These are phyloP conservation scores for Rhodeus uyekii DNA, from an alignment of 2,797 vertebrate species.

Conservation along the genomic window DNA sequence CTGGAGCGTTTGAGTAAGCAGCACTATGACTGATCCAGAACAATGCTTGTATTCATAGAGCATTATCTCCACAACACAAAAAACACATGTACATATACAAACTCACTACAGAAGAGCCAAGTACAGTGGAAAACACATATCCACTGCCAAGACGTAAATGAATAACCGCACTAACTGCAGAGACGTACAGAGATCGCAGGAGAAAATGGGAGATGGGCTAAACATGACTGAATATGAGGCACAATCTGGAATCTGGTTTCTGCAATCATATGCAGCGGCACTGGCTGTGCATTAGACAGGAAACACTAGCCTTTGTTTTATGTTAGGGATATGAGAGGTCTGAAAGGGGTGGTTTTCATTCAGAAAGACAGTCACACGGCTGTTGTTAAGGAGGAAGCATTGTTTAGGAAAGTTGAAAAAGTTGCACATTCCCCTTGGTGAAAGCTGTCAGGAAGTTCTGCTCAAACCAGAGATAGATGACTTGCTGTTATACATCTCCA, in stretches of 20 bases:
- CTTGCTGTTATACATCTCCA: too few species aligned
- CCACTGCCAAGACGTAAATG: neutral
- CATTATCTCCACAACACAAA: constrained; percentile 34
- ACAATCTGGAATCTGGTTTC: constrained; percentile 14
- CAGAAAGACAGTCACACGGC: neutral
- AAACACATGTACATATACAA: constrained; percentile 39
- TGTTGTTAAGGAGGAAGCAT: neutral
- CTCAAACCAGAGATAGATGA: too few species aligned
- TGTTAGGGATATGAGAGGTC: neutral
- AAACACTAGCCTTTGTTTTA: neutral
- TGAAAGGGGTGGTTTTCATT: neutral
- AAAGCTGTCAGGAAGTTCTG: too few species aligned
- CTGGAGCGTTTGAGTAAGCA: constrained; percentile 25
- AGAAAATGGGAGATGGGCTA: constrained; percentile 6
- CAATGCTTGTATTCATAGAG: constrained; percentile 47
- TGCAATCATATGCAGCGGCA: neutral
- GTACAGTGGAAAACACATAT: constrained; percentile 9
- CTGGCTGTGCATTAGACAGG: neutral
- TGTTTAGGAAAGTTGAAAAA: neutral
- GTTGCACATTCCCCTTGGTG: too few species aligned
- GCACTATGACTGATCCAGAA: constrained; percentile 46
- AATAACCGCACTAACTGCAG: constrained; percentile 9
- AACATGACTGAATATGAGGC: constrained; percentile 2
- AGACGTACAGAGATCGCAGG: neutral
- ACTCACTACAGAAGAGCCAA: neutral